Percentiles rank a stretch among this genome's conserved stretches.
phyloP scores from a whole-genome alignment of 2,113 vertebrate genomes.

The Triplophysa siluroides region DNA sequence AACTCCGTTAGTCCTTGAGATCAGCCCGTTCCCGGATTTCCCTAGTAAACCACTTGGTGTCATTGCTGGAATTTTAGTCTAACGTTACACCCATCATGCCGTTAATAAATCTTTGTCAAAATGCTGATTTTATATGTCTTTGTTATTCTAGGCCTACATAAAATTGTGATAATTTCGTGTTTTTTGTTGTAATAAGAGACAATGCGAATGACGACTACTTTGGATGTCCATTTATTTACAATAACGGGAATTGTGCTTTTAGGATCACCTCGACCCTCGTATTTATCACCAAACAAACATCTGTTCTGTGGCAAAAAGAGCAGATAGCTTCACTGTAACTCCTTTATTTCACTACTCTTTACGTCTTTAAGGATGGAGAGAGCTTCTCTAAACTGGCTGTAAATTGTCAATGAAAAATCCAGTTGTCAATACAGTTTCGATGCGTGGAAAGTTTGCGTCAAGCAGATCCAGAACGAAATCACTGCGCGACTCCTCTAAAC shows the following conservation, averaged over 20 bases:
- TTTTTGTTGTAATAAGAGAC: no score
- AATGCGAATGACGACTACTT: no score
- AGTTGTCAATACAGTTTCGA: background rate
- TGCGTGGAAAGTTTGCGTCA: background rate
- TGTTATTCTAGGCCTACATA: background rate
- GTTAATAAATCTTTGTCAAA: background rate
- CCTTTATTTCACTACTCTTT: no score
- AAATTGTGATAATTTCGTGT: background rate
- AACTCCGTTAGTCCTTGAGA: constrained; percentile 51
- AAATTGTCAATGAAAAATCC: background rate
- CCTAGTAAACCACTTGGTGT: constrained; percentile 45
- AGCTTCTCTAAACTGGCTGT: no score
- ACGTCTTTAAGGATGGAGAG: no score
- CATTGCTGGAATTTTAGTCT: constrained; percentile 35
- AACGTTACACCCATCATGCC: constrained; percentile 19
- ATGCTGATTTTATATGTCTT: background rate
- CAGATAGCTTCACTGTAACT: no score
- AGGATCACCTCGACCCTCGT: no score
- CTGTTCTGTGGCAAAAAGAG: no score
- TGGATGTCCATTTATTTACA: no score
- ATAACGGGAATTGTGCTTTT: no score
- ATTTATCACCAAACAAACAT: no score
- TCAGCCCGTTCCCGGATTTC: constrained; percentile 57
- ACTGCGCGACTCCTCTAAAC: background rate
- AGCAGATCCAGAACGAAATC: background rate